Conservation (phyloP, 2,113 vertebrate species). For the Pygoscelis antarcticus region DNA sequence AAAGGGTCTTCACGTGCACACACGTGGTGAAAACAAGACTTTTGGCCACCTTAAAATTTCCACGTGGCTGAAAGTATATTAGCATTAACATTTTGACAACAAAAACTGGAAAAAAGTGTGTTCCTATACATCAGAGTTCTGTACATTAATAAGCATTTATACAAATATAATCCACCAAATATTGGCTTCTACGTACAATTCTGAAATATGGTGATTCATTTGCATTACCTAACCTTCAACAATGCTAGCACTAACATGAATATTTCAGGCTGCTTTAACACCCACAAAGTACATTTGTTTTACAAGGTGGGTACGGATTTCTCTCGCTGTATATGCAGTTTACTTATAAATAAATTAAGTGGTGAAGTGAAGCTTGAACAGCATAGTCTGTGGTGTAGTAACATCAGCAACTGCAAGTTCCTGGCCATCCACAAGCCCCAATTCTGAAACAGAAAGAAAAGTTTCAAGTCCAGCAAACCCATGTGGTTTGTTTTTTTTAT, state of each 20-base stretch:
- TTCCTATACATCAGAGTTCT: slow-evolving; percentile 47
- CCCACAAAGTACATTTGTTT: slow-evolving; percentile 26
- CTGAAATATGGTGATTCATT: slow-evolving; percentile 61
- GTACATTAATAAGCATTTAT: slow-evolving; percentile 65
- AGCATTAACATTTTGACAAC: slow-evolving; percentile 27
- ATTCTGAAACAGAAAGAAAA: slow-evolving; percentile 77
- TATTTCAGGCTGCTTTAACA: slow-evolving; percentile 39
- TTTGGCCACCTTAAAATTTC: slow-evolving; percentile 38
- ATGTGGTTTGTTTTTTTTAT: background rate
- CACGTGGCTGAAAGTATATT: background rate
- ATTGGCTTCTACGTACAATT: slow-evolving; percentile 66
- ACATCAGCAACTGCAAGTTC: slow-evolving; percentile 92
- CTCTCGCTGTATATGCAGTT: slow-evolving; percentile 13
- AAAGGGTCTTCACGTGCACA: background rate
- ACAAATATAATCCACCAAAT: slow-evolving; percentile 73
- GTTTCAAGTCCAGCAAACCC: background rate
- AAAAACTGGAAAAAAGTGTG: background rate
- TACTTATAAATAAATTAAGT: slow-evolving; percentile 72
- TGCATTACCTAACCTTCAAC: slow-evolving; percentile 55
- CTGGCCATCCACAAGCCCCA: slow-evolving; percentile 89
- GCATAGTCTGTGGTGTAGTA: slow-evolving; percentile 92
- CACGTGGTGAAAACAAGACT: background rate
- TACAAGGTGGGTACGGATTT: background rate
- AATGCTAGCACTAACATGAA: slow-evolving; percentile 64
- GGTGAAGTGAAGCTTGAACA: slow-evolving; percentile 93